Base-by-base conservation (phyloP, 2,888 invertebrate species). In the Artemia sp. region DNA sequence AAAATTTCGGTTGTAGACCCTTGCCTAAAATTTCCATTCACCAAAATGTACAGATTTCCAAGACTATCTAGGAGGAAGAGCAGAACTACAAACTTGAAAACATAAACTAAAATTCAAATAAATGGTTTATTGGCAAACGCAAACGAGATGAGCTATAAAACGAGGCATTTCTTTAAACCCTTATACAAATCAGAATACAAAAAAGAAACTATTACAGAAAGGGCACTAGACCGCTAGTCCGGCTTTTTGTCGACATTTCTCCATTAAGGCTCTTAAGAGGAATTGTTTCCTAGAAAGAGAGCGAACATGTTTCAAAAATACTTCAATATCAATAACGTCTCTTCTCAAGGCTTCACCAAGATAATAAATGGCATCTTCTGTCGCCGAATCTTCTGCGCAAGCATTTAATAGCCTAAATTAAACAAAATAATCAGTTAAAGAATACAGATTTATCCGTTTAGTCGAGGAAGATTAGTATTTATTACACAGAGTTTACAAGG, bases 291-390 rank as follows among this genome's bases (percentile, higher is more conserved):
- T 85, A 11, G 97, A 96, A 72, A 97, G 81, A 73, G 91, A 89
- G 73, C 98, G 86, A 2, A 98, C 93, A 83, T 95, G 92, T 81
- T 95, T 95, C 75, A 98, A 83, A 81, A 96, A 98, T 70, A 90
- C 89, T 77, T 98, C 96, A 76, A 97, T 81, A 81, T 95, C 95
- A 76, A 99, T 91, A 9, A 92, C 91, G 72, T 90, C 88, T 75
- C 90, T 87, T 73, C 94, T 84, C 72, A 97, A 80, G 11, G 93
- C 95, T 81, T 96, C 94, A 10, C 95, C 95, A 80, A 99, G 86
- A 78, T 94, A 95, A 79, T 97, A 99, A 77, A 98, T 94, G 72
- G 95, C 92, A 83, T 98, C 98, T 82, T 98, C 97, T 69, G 92
- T 85, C 14, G 98, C 95, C 72, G 96, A 93, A 82, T 98, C 98